Evolutionary conservation across 35 echinoderm and acorn worm species (phyloP).

Genomic region (Amphiura filiformis): DNA sequence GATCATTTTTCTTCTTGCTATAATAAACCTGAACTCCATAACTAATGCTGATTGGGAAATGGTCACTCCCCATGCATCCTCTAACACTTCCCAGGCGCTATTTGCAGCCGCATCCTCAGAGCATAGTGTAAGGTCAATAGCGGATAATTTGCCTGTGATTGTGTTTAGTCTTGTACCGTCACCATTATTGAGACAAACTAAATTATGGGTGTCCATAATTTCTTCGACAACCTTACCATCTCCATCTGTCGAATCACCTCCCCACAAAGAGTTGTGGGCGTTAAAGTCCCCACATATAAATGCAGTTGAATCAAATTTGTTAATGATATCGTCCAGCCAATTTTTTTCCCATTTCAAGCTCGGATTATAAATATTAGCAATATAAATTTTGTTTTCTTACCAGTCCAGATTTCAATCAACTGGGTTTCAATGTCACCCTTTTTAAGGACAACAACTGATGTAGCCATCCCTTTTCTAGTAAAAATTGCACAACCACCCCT

Average conservation of each 20-base stretch:
- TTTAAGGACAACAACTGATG: not conserved
- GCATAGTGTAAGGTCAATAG: conserved; percentile 11
- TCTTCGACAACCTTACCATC: not conserved
- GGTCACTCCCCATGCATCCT: not conserved
- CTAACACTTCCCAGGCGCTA: not conserved
- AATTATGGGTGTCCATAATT: not conserved
- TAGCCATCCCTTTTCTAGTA: not conserved
- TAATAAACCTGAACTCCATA: not conserved
- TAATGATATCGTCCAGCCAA: not conserved
- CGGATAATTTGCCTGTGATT: not conserved
- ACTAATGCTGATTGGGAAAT: not conserved
- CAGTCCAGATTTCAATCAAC: not conserved
- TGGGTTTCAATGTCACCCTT: not conserved
- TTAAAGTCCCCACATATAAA: conserved; percentile 39
- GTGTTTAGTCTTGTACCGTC: not conserved
- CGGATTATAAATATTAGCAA: conserved; percentile 27
- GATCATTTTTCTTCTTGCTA: not conserved
- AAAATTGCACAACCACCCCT: conserved; percentile 23
- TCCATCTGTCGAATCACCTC: conserved; percentile 16
- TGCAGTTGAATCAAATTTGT: not conserved
- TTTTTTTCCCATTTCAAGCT: not conserved
- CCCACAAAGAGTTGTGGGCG: not conserved
- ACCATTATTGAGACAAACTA: conserved; percentile 16
- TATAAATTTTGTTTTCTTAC: not conserved
- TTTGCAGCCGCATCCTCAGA: not conserved